A percentile compares a stretch with the other conserved stretches of the same genome.
These are phyloP conservation scores for Batillaria attramentaria DNA, from an alignment of 1,140 invertebrate genomes.

Conservation along the genomic window DNA sequence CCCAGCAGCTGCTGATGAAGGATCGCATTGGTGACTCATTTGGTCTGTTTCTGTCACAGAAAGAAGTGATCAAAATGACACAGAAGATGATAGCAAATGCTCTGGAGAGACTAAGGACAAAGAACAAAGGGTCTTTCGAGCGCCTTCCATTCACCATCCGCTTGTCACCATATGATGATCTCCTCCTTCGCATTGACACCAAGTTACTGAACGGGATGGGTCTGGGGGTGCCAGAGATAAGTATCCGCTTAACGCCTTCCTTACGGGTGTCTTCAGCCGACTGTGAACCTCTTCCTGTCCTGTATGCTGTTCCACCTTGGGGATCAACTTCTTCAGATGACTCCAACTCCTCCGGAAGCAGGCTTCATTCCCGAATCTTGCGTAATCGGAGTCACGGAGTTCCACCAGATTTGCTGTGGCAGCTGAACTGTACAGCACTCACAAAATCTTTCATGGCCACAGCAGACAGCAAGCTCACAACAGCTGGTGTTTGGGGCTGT, in stretches of 20 bases:
- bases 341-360: background rate
- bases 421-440: constrained; percentile 46
- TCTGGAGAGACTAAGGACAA: constrained; percentile 53
- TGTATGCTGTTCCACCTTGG: constrained; percentile 51
- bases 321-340: constrained; percentile 16
- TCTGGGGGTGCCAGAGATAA: constrained; percentile 54
- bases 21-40: constrained; percentile 28
- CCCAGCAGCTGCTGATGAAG: constrained; percentile 24
- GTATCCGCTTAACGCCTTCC: constrained; percentile 55
- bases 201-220: constrained; percentile 48
- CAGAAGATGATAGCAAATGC: constrained; percentile 52
- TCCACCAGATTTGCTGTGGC: constrained; percentile 52
- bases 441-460: constrained; percentile 39
- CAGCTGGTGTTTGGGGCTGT: constrained; percentile 43
- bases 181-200: constrained; percentile 55
- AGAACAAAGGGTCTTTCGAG: constrained; percentile 51
- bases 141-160: constrained; percentile 58
- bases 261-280: constrained; percentile 46
- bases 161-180: constrained; percentile 40
- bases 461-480: constrained; percentile 43
- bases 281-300: constrained; percentile 41
- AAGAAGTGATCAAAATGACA: constrained; percentile 35
- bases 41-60: constrained; percentile 46
- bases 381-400: constrained; percentile 13
- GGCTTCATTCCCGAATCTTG: constrained; percentile 31